phyloP scores from a whole-genome alignment of 2,113 vertebrate species.

The Aegithalos caudatus region DNA sequence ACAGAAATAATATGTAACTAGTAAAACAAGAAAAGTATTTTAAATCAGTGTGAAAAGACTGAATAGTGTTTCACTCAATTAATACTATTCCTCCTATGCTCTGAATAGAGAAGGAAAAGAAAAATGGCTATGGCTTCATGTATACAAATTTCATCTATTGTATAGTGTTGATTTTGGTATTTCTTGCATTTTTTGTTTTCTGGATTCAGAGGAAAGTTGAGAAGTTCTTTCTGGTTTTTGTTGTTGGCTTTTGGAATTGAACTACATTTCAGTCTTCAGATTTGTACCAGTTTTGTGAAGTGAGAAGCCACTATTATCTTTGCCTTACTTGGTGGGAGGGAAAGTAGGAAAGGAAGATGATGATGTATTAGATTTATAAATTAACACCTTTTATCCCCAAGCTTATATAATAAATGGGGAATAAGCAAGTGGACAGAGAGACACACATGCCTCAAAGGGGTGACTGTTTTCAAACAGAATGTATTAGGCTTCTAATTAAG shows the following conservation, averaged over 20 bases:
- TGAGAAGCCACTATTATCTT: not conserved
- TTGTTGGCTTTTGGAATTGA: not conserved
- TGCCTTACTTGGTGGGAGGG: not conserved
- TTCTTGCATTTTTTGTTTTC: not conserved
- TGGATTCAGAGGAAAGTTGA: not conserved
- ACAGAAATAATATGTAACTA: not conserved
- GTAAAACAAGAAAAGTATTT: not conserved
- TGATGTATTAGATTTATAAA: not conserved
- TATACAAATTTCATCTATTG: not conserved
- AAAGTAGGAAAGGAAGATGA: not conserved
- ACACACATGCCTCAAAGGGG: not conserved
- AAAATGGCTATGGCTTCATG: not conserved
- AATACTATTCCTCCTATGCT: not conserved
- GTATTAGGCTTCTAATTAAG: not conserved
- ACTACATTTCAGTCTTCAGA: not conserved
- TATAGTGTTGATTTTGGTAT: not conserved
- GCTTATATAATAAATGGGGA: not conserved
- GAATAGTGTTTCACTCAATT: not conserved
- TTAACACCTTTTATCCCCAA: not conserved
- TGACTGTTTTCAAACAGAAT: not conserved
- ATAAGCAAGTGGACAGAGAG: not conserved
- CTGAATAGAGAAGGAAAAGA: not conserved
- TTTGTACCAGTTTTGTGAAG: not conserved
- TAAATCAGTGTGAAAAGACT: not conserved
- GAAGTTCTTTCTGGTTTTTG: not conserved